These are phyloP conservation scores for Lasioglossum leucozonium DNA, from an alignment of 2,888 invertebrate species.

Conservation along the genomic window DNA sequence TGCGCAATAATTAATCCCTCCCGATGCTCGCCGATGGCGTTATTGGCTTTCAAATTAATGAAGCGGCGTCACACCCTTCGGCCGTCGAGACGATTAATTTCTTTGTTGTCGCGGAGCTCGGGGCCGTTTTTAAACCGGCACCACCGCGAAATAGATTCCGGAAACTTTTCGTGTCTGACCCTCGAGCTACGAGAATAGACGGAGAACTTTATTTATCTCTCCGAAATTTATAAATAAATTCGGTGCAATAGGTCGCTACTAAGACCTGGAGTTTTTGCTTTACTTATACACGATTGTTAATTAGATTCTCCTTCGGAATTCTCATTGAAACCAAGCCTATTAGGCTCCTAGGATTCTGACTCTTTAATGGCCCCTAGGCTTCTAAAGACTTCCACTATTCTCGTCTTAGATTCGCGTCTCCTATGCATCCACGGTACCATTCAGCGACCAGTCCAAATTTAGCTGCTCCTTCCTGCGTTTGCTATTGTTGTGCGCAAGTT, in stretches of 20 bases:
- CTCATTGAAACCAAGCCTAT: neutral
- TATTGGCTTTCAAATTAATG: neutral
- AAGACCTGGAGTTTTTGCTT: no score
- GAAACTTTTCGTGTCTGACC: neutral
- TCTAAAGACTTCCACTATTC: neutral
- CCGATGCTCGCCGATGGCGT: neutral
- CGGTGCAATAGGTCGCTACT: neutral
- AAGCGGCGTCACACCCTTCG: neutral
- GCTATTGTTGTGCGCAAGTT: neutral
- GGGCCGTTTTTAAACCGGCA: neutral
- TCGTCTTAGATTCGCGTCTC: neutral
- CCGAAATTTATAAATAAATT: slow-evolving; percentile 7
- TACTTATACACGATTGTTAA: no score
- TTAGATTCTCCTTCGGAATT: neutral
- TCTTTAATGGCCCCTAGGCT: neutral
- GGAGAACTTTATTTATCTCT: neutral
- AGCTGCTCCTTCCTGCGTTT: neutral
- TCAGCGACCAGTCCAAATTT: neutral
- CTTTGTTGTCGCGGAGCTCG: neutral
- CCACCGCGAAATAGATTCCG: neutral
- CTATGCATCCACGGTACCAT: neutral
- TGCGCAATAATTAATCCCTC: neutral
- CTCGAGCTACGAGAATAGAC: neutral
- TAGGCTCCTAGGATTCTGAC: neutral
- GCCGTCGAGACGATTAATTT: neutral